phyloP scores from a whole-genome alignment of 2,113 vertebrate genomes.

The Motacilla alba region DNA sequence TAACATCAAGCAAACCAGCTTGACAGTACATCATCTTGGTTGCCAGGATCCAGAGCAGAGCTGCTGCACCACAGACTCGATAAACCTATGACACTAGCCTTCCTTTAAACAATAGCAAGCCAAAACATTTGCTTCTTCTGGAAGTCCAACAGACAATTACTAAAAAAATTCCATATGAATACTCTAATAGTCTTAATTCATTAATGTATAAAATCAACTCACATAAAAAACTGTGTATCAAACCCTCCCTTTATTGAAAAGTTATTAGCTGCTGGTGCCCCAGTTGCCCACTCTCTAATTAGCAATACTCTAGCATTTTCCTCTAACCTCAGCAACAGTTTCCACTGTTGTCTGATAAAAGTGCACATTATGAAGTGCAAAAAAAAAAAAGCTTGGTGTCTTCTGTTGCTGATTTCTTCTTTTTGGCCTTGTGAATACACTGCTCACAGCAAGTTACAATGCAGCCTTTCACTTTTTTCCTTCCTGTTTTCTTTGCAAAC shows the following conservation, averaged over 20 bases:
- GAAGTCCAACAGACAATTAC: not conserved
- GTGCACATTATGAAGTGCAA: not conserved
- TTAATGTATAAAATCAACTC: not conserved
- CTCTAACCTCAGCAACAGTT: not conserved
- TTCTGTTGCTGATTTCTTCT: not conserved
- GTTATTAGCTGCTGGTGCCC: not conserved
- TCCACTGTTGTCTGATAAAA: not conserved
- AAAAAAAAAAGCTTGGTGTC: not conserved
- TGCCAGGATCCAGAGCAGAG: not conserved
- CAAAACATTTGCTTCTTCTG: not conserved
- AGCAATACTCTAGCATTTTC: not conserved
- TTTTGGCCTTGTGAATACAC: not conserved
- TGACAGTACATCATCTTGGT: not conserved
- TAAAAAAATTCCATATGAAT: not conserved
- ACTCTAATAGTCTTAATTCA: not conserved
- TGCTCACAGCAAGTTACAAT: not conserved
- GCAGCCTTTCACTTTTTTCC: not conserved
- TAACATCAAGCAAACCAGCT: not conserved
- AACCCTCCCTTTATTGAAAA: not conserved
- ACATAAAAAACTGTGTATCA: not conserved
- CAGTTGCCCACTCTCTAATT: not conserved
- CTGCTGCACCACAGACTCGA: not conserved
- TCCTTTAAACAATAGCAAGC: not conserved
- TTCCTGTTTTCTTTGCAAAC: not conserved
- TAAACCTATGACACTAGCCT: not conserved